These are phyloP conservation scores for Monoplex corrugatus DNA, from an alignment of 2,888 invertebrate species.

Conservation along the genomic window DNA sequence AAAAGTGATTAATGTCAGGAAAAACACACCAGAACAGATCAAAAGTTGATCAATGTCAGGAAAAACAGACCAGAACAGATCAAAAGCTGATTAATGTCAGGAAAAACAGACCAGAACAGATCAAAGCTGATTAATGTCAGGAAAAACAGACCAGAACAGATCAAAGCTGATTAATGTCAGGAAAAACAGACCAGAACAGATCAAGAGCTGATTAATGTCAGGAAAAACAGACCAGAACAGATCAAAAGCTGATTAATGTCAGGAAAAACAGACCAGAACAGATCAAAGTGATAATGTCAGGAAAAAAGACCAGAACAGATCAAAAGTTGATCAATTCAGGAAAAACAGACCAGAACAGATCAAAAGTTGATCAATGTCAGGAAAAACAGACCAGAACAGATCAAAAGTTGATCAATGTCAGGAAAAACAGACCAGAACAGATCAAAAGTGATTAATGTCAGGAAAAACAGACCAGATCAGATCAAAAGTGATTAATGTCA, in stretches of 20 bases:
- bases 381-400: neutral
- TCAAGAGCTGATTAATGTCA: neutral
- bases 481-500: neutral
- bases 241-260: no score
- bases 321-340: no score
- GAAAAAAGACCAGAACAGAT: no score
- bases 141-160: neutral
- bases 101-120: neutral
- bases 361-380: no score
- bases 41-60: neutral
- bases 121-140: neutral
- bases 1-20: no score
- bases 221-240: no score
- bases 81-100: neutral
- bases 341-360: no score
- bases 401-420: neutral
- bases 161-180: neutral
- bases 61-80: neutral
- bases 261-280: no score
- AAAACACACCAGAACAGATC: neutral
- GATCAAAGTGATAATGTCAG: no score
- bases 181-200: neutral
- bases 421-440: neutral
- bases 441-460: neutral
- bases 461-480: neutral